Conservation (phyloP, 2,797 vertebrate genomes). For the Chelon labrosus region DNA sequence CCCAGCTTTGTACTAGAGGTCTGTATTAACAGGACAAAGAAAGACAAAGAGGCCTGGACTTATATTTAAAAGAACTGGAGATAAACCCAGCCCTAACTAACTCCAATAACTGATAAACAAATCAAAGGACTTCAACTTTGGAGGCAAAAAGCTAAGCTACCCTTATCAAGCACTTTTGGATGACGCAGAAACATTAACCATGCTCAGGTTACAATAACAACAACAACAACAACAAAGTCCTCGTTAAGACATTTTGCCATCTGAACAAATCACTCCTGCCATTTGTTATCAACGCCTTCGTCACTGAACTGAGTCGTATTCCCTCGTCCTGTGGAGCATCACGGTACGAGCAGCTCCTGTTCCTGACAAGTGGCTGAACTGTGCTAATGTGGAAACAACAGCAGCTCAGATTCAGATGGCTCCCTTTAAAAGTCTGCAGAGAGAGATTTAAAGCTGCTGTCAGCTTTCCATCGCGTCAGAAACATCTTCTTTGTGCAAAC, state of each 20-base stretch:
- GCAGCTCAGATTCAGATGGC: neutral
- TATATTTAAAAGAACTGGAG: too few species aligned
- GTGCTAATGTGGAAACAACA: conserved; percentile 13
- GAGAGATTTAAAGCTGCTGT: neutral
- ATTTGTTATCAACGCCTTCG: neutral
- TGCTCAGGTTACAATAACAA: too few species aligned
- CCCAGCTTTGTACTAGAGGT: too few species aligned
- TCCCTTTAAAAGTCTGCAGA: neutral
- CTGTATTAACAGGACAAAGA: too few species aligned
- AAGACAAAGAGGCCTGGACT: too few species aligned
- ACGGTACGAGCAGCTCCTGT: neutral
- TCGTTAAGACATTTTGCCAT: neutral
- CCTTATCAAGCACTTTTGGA: too few species aligned
- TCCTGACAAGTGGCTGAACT: conserved; percentile 1
- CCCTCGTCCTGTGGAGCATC: neutral
- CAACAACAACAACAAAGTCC: too few species aligned
- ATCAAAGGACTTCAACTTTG: too few species aligned
- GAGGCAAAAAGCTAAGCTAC: too few species aligned
- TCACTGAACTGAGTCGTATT: neutral
- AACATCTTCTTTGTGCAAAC: neutral
- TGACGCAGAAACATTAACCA: too few species aligned
- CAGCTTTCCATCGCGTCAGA: neutral
- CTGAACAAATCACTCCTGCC: neutral
- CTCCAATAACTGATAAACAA: too few species aligned
- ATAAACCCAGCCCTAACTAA: too few species aligned